phyloP scores from a whole-genome alignment of 2,888 invertebrate species.

The Cylindroiulus punctatus region DNA sequence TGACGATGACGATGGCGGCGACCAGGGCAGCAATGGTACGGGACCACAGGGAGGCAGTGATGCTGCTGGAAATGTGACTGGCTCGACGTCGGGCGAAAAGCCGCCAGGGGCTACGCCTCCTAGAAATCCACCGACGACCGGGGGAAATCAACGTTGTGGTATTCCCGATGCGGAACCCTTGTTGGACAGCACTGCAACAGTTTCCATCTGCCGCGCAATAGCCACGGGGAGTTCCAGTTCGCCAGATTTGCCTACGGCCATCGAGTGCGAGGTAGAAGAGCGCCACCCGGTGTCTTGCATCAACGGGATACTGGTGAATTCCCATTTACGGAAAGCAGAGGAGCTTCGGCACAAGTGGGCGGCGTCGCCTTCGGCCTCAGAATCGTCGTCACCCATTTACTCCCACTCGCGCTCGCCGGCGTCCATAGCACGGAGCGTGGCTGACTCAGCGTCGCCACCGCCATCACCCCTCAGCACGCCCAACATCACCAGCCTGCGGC shows the following conservation, averaged over 20 bases:
- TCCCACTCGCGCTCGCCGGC: constrained; percentile 33
- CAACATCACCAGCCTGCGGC: constrained; percentile 54
- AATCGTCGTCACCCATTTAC: constrained; percentile 49
- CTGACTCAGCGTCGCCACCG: constrained; percentile 46
- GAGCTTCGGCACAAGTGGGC: constrained; percentile 6
- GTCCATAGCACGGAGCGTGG: constrained; percentile 36
- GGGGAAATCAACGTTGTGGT: not conserved
- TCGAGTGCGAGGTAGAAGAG: not conserved
- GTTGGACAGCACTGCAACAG: not conserved
- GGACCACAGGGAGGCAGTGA: constrained; percentile 48
- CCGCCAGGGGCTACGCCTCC: not conserved
- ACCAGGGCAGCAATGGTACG: constrained; percentile 40
- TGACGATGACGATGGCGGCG: constrained; percentile 54
- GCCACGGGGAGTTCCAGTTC: not conserved
- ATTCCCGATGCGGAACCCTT: not conserved
- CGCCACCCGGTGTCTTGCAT: not conserved
- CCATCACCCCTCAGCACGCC: constrained; percentile 50
- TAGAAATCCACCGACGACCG: not conserved
- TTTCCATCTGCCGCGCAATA: not conserved
- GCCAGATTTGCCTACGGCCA: not conserved
- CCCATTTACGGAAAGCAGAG: not conserved
- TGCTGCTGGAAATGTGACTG: constrained; percentile 75
- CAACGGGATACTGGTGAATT: not conserved
- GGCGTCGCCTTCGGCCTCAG: not conserved
- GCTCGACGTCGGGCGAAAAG: constrained; percentile 63